Base-by-base conservation (phyloP, 2,888 invertebrate genomes). In the Tribolium freemani region DNA sequence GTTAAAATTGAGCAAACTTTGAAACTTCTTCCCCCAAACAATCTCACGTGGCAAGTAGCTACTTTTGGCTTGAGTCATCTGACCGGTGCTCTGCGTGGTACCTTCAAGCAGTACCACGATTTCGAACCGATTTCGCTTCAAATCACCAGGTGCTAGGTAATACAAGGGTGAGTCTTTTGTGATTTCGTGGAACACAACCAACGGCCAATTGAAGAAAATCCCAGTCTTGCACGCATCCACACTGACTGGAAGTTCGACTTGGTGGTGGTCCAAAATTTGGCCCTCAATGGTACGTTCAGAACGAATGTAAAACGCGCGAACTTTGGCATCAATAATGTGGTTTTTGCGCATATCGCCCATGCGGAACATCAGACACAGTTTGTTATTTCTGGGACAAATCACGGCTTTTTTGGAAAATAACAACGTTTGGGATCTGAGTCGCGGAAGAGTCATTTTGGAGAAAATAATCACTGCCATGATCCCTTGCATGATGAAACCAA, bases 141-240 rank as follows among this genome's bases (percentile, higher is more conserved):
- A 89, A 85, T 97, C 96, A 53, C 94, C 93, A 0, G 96, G 95
- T 3, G 95, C 93, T 38, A 97, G 90, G 76, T 91, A 90, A 87
- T 93, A 97, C 11, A 98, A 90, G 0, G 98, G 98, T 79, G 96
- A 96, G 0, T 86, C 86, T 64, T 89, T 90, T 84, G 96, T 93
- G 78, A 98, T 97, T 63, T 91, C 90, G 84, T 98, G 98, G 44
- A 95, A 93, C 38, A 97, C 92, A 6, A 95, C 93, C 81, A 96
- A 91, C 0, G 98, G 98, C 98, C 98, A 98, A 71, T 97, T 93
- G 82, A 98, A 94, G 87, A 98, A 97, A 3, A 97, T 88, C 75
- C 92, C 89, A 13, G 94, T 93, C 69, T 93, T 92, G 77, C 94
- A 94, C 30, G 93, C 93, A 81, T 96, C 94, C 1, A 75, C 61